A percentile compares a stretch with the other conserved stretches of the same genome.
These are phyloP conservation scores for Tursiops truncatus DNA, from an alignment of 2,113 vertebrate genomes.

Conservation along the genomic window DNA sequence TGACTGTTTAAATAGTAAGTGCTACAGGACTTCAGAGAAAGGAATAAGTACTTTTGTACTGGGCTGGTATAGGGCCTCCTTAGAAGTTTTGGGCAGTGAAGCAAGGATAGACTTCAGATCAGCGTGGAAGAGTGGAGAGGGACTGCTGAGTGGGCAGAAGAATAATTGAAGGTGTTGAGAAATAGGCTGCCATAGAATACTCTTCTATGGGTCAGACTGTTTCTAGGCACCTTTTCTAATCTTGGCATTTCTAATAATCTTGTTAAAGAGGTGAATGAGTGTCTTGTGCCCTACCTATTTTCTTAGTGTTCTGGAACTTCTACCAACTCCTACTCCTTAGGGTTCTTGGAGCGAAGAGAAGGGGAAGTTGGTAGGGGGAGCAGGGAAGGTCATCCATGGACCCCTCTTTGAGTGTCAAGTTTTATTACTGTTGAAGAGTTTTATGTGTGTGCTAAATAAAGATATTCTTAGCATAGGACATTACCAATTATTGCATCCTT, in stretches of 20 bases:
- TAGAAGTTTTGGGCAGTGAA: conserved; percentile 1
- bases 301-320: background rate
- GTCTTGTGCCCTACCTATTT: background rate
- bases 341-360: conserved; percentile 23
- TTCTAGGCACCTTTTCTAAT: conserved; percentile 13
- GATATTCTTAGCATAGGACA: background rate
- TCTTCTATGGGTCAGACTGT: background rate
- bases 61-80: background rate
- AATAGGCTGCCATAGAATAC: background rate
- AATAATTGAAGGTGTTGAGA: background rate
- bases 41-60: background rate
- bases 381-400: background rate
- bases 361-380: background rate
- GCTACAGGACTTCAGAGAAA: background rate
- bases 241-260: conserved; percentile 16
- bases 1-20: background rate
- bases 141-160: background rate
- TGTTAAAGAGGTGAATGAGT: background rate
- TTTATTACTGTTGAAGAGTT: conserved; percentile 38
- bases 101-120: background rate
- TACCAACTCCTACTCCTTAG: background rate
- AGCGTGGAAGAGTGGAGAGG: background rate
- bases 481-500: conserved; percentile 43
- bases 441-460: conserved; percentile 10
- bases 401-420: conserved; percentile 40